Percentiles rank a stretch among this genome's conserved stretches.
phyloP scores from a whole-genome alignment of 2,797 vertebrate species.

The Ptychobarbus kaznakovi region DNA sequence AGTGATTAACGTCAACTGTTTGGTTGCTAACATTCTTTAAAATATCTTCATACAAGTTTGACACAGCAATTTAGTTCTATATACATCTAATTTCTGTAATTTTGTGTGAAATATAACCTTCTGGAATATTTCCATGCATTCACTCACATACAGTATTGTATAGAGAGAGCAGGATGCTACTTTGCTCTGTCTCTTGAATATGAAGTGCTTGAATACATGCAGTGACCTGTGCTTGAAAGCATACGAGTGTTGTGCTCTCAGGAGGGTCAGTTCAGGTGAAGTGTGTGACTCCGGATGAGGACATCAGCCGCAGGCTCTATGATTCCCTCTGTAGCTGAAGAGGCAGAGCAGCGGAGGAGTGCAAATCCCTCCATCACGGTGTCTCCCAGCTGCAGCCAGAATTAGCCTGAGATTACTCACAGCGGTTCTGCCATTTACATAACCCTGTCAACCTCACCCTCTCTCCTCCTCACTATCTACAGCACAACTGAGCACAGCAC shows the following conservation, averaged over 20 bases:
- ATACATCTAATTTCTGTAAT: neutral
- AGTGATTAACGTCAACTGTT: too few species aligned
- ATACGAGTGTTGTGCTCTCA: neutral
- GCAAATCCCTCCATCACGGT: constrained; percentile 42
- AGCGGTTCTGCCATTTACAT: constrained; percentile 23
- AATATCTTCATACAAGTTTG: too few species aligned
- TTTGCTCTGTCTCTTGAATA: neutral
- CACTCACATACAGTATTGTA: neutral
- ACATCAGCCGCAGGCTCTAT: constrained; percentile 2
- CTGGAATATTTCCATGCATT: neutral
- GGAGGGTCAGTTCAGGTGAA: constrained; percentile 24
- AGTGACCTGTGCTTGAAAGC: neutral
- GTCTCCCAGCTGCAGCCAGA: constrained; percentile 33
- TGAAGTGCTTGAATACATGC: neutral
- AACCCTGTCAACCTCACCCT: neutral
- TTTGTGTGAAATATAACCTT: neutral
- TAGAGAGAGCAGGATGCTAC: neutral
- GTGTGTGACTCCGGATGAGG: constrained; percentile 14
- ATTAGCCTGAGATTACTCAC: constrained; percentile 49
- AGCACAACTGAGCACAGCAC: neutral
- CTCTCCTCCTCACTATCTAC: neutral
- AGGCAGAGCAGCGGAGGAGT: constrained; percentile 1
- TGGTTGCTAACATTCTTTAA: neutral
- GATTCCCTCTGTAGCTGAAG: constrained; percentile 12
- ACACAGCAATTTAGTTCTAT: too few species aligned